A percentile compares a stretch with the other conserved stretches of the same genome.
These are phyloP conservation scores for Rhynchonycteris naso DNA, from an alignment of 2,797 vertebrate species.

Conservation along the genomic window DNA sequence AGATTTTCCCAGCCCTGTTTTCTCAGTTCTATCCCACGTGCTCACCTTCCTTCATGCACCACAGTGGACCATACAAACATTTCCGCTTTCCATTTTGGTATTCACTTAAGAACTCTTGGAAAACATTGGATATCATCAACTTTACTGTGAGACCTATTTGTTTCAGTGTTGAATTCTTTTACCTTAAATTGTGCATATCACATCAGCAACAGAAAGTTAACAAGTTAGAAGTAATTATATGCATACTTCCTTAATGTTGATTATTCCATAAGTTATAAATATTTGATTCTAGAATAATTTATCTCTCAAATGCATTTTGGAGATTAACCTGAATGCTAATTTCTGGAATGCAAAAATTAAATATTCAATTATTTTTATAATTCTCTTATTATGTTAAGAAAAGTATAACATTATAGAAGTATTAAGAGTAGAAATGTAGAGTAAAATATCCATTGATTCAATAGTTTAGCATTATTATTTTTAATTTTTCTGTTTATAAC, in stretches of 20 bases:
- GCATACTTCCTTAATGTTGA: background rate
- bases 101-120: background rate
- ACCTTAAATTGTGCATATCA: background rate
- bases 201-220: background rate
- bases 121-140: background rate
- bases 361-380: background rate
- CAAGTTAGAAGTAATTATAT: background rate
- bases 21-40: background rate
- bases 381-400: background rate
- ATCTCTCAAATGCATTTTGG: background rate
- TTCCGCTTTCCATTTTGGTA: background rate
- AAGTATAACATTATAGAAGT: background rate
- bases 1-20: accelerated
- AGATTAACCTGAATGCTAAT: background rate
- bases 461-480: slow-evolving; percentile 21
- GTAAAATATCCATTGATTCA: background rate
- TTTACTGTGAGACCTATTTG: background rate
- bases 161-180: background rate
- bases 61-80: background rate
- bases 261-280: background rate
- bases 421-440: background rate
- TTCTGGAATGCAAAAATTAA: background rate
- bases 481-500: background rate
- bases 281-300: background rate
- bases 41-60: background rate